phyloP scores from a whole-genome alignment of 2,113 vertebrate genomes.

The Petrocephalus zakoni region DNA sequence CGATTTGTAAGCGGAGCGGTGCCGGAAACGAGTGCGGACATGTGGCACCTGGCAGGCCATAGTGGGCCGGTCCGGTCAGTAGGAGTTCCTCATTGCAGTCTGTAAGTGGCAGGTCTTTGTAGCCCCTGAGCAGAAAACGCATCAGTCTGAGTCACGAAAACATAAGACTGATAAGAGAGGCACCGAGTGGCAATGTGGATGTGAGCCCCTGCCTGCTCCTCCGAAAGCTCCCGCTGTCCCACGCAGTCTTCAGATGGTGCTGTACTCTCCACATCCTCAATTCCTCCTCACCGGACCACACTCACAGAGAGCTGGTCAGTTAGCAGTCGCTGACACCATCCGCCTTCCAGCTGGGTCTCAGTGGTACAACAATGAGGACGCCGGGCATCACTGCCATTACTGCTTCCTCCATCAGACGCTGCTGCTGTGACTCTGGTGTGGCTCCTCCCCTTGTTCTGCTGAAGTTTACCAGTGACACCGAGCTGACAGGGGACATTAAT shows the following conservation, averaged over 20 bases:
- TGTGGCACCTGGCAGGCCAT: neutral
- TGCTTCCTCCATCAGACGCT: neutral
- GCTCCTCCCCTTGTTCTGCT: neutral
- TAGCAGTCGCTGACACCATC: neutral
- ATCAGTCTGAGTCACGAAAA: neutral
- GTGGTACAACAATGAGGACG: neutral
- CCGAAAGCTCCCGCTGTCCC: neutral
- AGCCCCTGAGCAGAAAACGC: neutral
- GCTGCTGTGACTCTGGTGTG: neutral
- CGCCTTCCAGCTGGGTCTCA: neutral
- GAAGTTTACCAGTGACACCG: neutral
- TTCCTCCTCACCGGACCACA: neutral
- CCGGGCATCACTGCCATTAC: neutral
- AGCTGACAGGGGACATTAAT: conserved; percentile 11
- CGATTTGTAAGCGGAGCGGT: neutral
- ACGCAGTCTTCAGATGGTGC: neutral
- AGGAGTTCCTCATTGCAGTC: neutral
- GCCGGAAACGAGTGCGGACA: neutral
- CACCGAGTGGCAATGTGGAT: neutral
- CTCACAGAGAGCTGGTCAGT: neutral
- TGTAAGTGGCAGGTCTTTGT: neutral
- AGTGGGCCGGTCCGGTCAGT: neutral
- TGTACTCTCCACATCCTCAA: neutral
- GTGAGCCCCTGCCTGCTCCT: neutral
- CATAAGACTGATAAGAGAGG: neutral